Percentiles rank a stretch among this genome's conserved stretches.
These are phyloP conservation scores for Battus philenor DNA, from an alignment of 1,140 invertebrate genomes.

Conservation along the genomic window DNA sequence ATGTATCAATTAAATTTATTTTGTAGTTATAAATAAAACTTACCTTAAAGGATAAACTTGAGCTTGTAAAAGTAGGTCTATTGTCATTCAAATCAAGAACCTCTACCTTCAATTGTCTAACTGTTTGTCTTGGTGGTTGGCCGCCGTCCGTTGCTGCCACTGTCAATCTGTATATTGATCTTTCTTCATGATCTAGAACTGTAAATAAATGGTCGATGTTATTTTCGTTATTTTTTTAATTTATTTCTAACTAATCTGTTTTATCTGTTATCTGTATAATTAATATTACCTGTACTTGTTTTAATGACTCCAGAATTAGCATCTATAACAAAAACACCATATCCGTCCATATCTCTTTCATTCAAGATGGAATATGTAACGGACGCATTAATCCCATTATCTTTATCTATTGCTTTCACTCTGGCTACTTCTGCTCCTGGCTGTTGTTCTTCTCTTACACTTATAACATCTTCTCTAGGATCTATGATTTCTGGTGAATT, in stretches of 20 bases:
- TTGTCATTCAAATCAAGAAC: slow-evolving; percentile 94
- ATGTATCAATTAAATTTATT: neutral
- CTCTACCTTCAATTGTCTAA: slow-evolving; percentile 89
- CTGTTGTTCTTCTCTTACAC: slow-evolving; percentile 91
- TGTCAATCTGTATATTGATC: slow-evolving; percentile 88
- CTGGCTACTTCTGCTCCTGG: slow-evolving; percentile 89
- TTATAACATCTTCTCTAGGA: slow-evolving; percentile 90
- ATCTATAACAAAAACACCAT: slow-evolving; percentile 91
- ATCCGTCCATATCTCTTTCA: slow-evolving; percentile 89
- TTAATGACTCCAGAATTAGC: slow-evolving; percentile 90
- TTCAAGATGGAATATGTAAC: slow-evolving; percentile 91
- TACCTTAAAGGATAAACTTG: slow-evolving; percentile 91
- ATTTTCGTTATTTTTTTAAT: slow-evolving; percentile 1
- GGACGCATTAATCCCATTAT: slow-evolving; percentile 91
- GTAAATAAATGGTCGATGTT: slow-evolving; percentile 5
- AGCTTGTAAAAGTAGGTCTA: slow-evolving; percentile 92
- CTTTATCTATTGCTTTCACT: slow-evolving; percentile 90
- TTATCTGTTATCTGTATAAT: neutral
- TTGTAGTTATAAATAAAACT: slow-evolving; percentile 31
- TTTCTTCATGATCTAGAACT: slow-evolving; percentile 93
- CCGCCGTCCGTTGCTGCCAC: slow-evolving; percentile 92
- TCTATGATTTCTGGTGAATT: slow-evolving; percentile 92
- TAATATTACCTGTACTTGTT: slow-evolving; percentile 80
- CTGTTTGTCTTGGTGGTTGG: slow-evolving; percentile 85
- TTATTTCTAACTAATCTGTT: too few species aligned